Evolutionary conservation across 1,140 invertebrate genomes (phyloP), one percentile per base, ranked within the genome.

Genomic region (Dreissena rostriformis): DNA sequence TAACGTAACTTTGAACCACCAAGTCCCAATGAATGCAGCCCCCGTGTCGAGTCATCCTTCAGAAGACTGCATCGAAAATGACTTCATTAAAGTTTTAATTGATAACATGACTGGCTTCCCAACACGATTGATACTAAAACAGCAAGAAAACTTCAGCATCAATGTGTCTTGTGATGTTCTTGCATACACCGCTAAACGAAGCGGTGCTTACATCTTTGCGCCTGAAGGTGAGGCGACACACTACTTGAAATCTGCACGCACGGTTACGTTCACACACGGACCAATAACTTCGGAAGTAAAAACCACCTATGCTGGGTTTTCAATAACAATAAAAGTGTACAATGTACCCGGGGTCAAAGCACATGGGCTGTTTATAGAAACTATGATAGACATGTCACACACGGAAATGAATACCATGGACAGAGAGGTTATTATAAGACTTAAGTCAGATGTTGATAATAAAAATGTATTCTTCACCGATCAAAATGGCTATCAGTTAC

Each of bases 401-500:
- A 24, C 39, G 1, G 55, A 15, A 24, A 11, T 15, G 24, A 63
- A 26, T 19, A 14, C 11, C 28, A 72, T 19, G n/a, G 52, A 84
- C 19, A 70, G 71, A 65, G 82, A 84, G 55, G 92, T 99, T 14
- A 96, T 96, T 11, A 98, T 99, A 97, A 94, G 97, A 68, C 93
- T 99, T 5, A 95, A 96, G 65, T 97, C 97, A 0, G 96, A 97
- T 87, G 81, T 94, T 95, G 83, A 98, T 14, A 92, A 90, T 79
- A 86, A 86, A 11, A 90, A 92, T 26, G 85, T 85, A n/a, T 98
- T 99, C 91, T 99, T 97, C 88, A 97, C 97, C 0, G 98, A 99
- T 93, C 95, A 96, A 79, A 99, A 98, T 91, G 98, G 97, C 0
- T 97, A 98, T 88, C 97, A 98, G 29, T 51, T 87, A 55, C 73